A percentile compares a stretch with the other conserved stretches of the same genome.
These are phyloP conservation scores for Tetropium fuscum DNA, from an alignment of 2,888 invertebrate genomes.

Conservation along the genomic window DNA sequence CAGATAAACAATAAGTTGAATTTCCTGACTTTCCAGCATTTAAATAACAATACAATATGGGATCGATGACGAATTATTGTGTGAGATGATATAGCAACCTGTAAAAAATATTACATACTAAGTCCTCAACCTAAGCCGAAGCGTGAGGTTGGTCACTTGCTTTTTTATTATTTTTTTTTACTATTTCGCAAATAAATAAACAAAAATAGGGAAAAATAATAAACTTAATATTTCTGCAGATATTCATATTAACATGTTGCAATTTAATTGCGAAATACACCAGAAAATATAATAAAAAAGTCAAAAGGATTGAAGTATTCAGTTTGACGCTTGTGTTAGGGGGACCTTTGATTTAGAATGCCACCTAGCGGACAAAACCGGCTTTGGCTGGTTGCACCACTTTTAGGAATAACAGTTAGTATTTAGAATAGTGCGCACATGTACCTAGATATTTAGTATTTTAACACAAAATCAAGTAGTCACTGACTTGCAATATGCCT, in stretches of 20 bases:
- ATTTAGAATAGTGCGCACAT: neutral
- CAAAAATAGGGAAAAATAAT: neutral
- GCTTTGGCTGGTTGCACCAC: conserved; percentile 61
- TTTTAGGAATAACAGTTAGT: conserved; percentile 27
- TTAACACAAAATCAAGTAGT: conserved; percentile 32
- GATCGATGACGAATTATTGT: conserved; percentile 10
- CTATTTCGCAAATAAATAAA: conserved; percentile 1
- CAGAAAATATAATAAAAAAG: conserved; percentile 6
- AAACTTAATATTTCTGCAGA: neutral
- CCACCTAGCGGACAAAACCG: conserved; percentile 59
- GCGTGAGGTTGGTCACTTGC: conserved; percentile 41
- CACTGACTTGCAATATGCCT: no score
- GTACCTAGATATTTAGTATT: neutral
- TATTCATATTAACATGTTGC: no score
- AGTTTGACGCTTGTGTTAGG: conserved; percentile 54
- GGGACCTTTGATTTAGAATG: conserved; percentile 54
- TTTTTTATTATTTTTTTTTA: conserved; percentile 3
- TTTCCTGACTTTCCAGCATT: no score
- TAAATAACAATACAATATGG: neutral
- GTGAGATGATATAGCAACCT: conserved; percentile 27
- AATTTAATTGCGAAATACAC: neutral
- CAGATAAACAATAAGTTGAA: no score
- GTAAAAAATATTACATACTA: conserved; percentile 41
- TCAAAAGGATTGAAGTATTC: conserved; percentile 9
- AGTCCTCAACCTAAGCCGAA: conserved; percentile 60